A percentile compares a stretch with the other conserved stretches of the same genome.
phyloP scores from a whole-genome alignment of 1,140 invertebrate genomes.

The Oedothorax gibbosus region DNA sequence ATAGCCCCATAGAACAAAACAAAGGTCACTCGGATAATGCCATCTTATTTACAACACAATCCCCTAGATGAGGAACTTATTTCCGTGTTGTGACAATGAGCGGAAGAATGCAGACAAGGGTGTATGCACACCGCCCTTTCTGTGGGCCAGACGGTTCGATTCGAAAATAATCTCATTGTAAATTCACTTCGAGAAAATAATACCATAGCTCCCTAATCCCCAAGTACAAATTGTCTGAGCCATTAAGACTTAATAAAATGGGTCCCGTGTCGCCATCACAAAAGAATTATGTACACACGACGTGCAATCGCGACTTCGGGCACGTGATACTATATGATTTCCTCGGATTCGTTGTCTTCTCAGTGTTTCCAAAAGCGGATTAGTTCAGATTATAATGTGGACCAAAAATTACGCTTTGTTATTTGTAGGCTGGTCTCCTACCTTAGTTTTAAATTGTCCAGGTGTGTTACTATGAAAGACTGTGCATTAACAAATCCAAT shows the following conservation, averaged over 20 bases:
- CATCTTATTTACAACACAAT: conserved; percentile 7
- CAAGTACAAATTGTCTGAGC: conserved; percentile 1
- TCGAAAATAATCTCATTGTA: conserved; percentile 29
- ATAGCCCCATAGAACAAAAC: too few species aligned
- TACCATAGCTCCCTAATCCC: conserved; percentile 27
- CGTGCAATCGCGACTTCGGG: neutral
- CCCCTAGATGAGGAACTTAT: conserved; percentile 7
- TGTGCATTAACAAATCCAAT: too few species aligned
- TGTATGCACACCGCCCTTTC: conserved; percentile 1
- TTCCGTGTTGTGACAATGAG: conserved; percentile 14
- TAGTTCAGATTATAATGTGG: neutral
- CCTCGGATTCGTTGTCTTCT: neutral
- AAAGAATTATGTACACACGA: conserved; percentile 8
- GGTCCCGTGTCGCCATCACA: conserved; percentile 9
- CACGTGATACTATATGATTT: conserved; percentile 4
- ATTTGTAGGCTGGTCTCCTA: too few species aligned
- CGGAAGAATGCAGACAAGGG: conserved; percentile 18
- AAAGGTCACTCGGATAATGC: neutral
- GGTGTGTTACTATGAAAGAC: too few species aligned
- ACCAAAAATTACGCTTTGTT: too few species aligned
- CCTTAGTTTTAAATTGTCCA: too few species aligned
- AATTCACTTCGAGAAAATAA: neutral
- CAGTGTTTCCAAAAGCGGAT: conserved; percentile 11
- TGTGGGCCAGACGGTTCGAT: conserved; percentile 6
- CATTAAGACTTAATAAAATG: conserved; percentile 1